Evolutionary conservation across 2,113 vertebrate species (phyloP).

Genomic region (Brienomyrus longianalis): DNA sequence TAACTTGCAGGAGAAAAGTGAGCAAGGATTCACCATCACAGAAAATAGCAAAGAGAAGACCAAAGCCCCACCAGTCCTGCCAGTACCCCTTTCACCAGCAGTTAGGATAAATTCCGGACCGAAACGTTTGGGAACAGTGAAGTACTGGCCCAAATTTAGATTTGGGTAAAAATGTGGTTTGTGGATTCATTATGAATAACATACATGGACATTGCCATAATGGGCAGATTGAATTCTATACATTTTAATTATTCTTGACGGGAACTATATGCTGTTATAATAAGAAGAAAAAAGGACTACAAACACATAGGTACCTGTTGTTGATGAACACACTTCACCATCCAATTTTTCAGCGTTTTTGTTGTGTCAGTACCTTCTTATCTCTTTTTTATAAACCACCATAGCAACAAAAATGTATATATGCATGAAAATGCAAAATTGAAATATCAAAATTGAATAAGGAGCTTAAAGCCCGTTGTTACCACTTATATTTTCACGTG

Average conservation of each 20-base stretch:
- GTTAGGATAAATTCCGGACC: constrained; percentile 29
- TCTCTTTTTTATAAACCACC: background rate
- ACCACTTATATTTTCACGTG: background rate
- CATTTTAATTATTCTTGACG: constrained; percentile 16
- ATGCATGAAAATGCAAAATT: background rate
- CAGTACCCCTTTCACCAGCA: constrained; percentile 49
- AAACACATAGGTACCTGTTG: background rate
- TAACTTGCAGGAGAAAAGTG: constrained; percentile 48
- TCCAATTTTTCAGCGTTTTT: background rate
- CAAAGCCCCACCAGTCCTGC: constrained; percentile 43
- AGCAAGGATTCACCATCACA: constrained; percentile 77
- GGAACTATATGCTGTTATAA: background rate
- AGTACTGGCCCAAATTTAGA: constrained; percentile 90
- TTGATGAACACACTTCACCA: background rate
- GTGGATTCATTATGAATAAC: background rate
- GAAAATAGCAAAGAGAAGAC: constrained; percentile 57
- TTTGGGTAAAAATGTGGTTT: constrained; percentile 65
- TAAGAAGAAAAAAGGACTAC: constrained; percentile 8
- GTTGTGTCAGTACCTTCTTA: background rate
- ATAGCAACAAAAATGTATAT: background rate
- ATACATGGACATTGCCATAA: background rate
- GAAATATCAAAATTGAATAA: background rate
- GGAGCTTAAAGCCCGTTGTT: background rate
- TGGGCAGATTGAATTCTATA: background rate
- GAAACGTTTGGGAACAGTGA: constrained; percentile 57